A percentile compares a stretch with the other conserved stretches of the same genome.
Conservation (phyloP, 2,888 invertebrate species). For the Lasioglossum lativentre region DNA sequence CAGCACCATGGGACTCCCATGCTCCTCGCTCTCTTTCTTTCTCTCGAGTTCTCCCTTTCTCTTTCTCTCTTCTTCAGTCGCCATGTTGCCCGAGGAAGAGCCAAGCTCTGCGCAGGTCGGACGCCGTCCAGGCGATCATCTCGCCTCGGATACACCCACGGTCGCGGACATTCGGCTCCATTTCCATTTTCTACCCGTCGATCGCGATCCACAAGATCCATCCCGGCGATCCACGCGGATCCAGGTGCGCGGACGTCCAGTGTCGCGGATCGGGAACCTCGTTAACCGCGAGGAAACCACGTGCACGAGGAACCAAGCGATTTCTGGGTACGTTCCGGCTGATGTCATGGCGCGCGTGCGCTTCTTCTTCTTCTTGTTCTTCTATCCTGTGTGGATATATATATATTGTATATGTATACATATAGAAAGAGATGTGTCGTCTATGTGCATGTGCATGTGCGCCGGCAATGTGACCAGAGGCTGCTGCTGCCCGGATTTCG, state of each 20-base stretch:
- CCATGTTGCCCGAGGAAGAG: conserved; percentile 73
- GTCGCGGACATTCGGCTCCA: conserved; percentile 52
- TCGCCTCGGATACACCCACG: conserved; percentile 62
- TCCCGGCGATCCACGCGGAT: conserved; percentile 10
- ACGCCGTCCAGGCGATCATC: conserved; percentile 50
- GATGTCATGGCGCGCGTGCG: conserved; percentile 22
- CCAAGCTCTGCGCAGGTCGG: conserved; percentile 71
- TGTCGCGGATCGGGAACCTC: conserved; percentile 31
- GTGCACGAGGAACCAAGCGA: conserved; percentile 41
- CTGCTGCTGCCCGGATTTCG: neutral
- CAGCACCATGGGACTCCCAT: conserved; percentile 34
- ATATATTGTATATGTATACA: neutral
- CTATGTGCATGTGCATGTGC: conserved; percentile 24
- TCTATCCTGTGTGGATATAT: neutral
- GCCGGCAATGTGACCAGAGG: conserved; percentile 20
- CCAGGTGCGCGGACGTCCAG: conserved; percentile 46
- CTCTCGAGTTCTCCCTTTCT: conserved; percentile 24
- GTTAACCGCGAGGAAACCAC: conserved; percentile 30
- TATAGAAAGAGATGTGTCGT: neutral
- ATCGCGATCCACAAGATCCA: conserved; percentile 34
- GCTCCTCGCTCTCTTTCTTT: conserved; percentile 19
- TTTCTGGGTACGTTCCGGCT: conserved; percentile 36
- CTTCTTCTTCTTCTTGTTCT: conserved; percentile 4
- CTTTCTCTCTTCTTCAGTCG: conserved; percentile 57
- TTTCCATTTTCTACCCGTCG: conserved; percentile 23